A percentile compares a stretch with the other conserved stretches of the same genome.
Conservation (phyloP, 2,113 vertebrate genomes). For the Anguilla japonica region DNA sequence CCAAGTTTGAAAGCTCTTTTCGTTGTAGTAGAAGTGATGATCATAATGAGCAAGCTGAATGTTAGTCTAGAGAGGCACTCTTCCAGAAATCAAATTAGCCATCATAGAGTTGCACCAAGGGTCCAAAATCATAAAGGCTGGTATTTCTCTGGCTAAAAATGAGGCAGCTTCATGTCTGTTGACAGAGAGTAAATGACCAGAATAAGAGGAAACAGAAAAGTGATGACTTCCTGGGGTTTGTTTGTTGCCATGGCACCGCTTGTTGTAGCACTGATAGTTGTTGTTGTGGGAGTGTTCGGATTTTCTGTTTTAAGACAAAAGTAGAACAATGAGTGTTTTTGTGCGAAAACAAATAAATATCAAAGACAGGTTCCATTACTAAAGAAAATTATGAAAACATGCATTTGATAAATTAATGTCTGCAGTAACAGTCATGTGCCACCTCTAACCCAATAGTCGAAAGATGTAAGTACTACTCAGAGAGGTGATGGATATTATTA, state of each 20-base stretch:
- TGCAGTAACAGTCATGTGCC: too few species aligned
- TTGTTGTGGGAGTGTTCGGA: constrained; percentile 8
- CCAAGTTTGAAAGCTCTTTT: too few species aligned
- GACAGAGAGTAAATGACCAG: constrained; percentile 8
- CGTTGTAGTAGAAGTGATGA: too few species aligned
- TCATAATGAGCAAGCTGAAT: too few species aligned
- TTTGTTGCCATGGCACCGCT: background rate
- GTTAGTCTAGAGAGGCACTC: too few species aligned
- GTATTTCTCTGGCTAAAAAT: background rate
- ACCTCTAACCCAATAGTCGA: too few species aligned
- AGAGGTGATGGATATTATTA: too few species aligned
- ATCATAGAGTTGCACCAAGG: too few species aligned
- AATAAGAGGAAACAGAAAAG: constrained; percentile 21
- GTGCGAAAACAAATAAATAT: background rate
- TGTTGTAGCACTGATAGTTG: background rate
- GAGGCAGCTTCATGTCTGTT: background rate
- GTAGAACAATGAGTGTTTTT: background rate
- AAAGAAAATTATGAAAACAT: too few species aligned
- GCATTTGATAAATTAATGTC: too few species aligned
- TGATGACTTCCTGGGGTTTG: constrained; percentile 18
- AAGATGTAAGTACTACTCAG: too few species aligned
- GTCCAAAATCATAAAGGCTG: background rate
- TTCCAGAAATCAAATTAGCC: background rate
- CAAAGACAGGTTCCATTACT: too few species aligned
- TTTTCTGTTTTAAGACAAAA: constrained; percentile 14